Evolutionary conservation across 2,797 vertebrate species (phyloP), one percentile per base, ranked within the genome.

Genomic region (Gastrophryne carolinensis): DNA sequence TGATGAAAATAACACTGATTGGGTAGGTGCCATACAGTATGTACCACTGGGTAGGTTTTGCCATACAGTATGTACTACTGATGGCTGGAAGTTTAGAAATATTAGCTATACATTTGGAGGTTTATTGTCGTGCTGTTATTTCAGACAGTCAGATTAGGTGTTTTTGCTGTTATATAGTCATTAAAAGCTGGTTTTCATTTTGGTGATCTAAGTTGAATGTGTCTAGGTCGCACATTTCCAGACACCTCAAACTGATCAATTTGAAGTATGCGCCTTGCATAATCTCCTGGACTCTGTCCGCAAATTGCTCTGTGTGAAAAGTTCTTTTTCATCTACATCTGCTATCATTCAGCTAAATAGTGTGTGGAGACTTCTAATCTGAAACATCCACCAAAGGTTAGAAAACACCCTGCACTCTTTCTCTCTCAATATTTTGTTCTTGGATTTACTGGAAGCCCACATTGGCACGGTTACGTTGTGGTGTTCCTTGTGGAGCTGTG

Each of bases 321-420:
- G 27, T 24, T 44, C 19, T 39, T n/a, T 15, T 29, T 66, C 44
- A 34, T 53, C 47, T 17, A 13, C 64, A 66, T 66, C 30, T 66
- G 63, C 34, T 66, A 30, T 52, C 63, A 66, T 52, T 52, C 17
- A 24, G 47, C 34, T 35, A 12, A 23, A 50, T 11, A 34, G 5
- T 9, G 12, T 12, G n/a, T 49, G 41, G 11, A 50, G 41, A 29
- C 41, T 9, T 44, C 13, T 49, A 49, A 49, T 49, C 41, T 27
- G 49, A 30, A 50, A 65, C 62, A 65, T 65, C 41, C 41, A 49
- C 26, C 23, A 15, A n/a, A 27, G n/a, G 62, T 27, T 44, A 49
- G 41, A 65, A 65, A 15, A 2, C 4, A 12, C 62, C 41, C 62
- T 21, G 26, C 27, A 19, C 41, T 26, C n/a, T 49, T 1, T 63